Evolutionary conservation across 2,888 invertebrate species (phyloP), one percentile per base, ranked within the genome.

Genomic region (Halocaridina rubra): DNA sequence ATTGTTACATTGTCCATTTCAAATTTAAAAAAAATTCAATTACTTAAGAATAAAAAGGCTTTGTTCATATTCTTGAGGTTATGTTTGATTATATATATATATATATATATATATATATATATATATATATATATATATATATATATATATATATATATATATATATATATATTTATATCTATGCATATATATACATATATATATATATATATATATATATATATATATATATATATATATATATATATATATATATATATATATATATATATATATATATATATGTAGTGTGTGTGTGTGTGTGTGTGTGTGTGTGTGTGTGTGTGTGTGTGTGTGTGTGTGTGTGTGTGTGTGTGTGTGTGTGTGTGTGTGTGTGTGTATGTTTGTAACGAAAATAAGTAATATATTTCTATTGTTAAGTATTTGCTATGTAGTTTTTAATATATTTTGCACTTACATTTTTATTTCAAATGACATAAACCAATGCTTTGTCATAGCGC

Each of bases 221-320:
- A 61, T 77, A 29, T 61, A 77, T 77, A 29, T 27, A 77, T 71
- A 71, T 22, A 53, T 71, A 78, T 67, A 71, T 80, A 71, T 80
- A 71, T 79, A 79, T 79, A 79, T 79, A 79, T 79, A 79, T 79
- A 79, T 78, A 79, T 79, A 79, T 79, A 79, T 79, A 30, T 79
- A 69, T 71, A 79, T 30, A 27, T 30, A n/a, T 67, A 24, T 30
- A 79, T 69, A 19, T 30, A 22, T 79, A 57, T 57, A 22, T 76
- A 69, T 57, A 22, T 22, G 61, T 67, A 16, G n/a, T 16, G 13
- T 32, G 57, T 8, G 27, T 8, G 27, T 71, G 30, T 71, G 30
- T 71, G 19, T 71, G 30, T 71, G 30, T 76, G 59, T 59, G 29
- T 59, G 59, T 53, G 59, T 59, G 19, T 71, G 30, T 71, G 30